phyloP scores from a whole-genome alignment of 2,888 invertebrate genomes.

The Mesodorylaimus sp. region DNA sequence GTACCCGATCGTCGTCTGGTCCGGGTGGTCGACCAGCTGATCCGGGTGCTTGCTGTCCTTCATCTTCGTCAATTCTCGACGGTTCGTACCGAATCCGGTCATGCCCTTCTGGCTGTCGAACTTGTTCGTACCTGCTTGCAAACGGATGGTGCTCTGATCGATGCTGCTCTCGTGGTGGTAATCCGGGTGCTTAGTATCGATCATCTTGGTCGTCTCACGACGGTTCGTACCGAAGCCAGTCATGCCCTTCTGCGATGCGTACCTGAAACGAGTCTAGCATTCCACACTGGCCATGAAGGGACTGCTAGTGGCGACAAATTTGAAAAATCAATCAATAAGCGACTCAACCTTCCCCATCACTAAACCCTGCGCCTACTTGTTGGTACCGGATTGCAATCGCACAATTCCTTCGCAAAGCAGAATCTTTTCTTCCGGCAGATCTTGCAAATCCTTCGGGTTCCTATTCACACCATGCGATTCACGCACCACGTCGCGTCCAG shows the following conservation, averaged over 20 bases:
- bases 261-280: too few relatives aligned
- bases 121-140: slow-evolving; percentile 27
- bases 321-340: too few relatives aligned
- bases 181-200: slow-evolving; percentile 29
- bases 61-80: slow-evolving; percentile 30
- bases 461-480: slow-evolving; percentile 14
- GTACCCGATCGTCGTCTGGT: slow-evolving; percentile 27
- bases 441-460: not conserved
- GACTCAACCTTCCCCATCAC: too few relatives aligned
- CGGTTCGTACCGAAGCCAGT: slow-evolving; percentile 27
- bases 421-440: slow-evolving; percentile 24
- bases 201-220: slow-evolving; percentile 29
- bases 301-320: too few relatives aligned
- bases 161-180: slow-evolving; percentile 26
- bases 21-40: slow-evolving; percentile 25
- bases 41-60: slow-evolving; percentile 29
- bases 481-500: slow-evolving; percentile 29
- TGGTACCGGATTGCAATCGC: slow-evolving; percentile 27
- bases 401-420: slow-evolving; percentile 22
- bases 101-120: slow-evolving; percentile 21
- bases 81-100: slow-evolving; percentile 26
- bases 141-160: slow-evolving; percentile 27
- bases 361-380: too few relatives aligned
- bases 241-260: slow-evolving; percentile 22
- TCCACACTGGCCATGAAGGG: too few relatives aligned